These are phyloP conservation scores for Arvicanthis niloticus DNA, from an alignment of 2,113 vertebrate genomes.

Conservation along the genomic window DNA sequence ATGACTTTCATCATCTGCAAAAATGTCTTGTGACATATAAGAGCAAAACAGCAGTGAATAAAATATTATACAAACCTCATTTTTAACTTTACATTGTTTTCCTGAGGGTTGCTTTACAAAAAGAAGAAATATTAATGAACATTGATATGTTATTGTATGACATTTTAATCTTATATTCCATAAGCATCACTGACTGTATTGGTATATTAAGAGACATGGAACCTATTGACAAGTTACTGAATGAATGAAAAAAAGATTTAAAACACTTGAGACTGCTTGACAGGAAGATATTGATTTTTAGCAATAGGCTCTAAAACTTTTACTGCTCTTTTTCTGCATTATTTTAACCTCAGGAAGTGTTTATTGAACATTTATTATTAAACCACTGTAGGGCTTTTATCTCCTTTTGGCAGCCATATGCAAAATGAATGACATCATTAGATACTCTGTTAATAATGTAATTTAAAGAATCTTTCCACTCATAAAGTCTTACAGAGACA, in stretches of 20 bases:
- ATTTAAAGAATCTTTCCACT: neutral
- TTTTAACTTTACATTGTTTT: neutral
- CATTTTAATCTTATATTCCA: neutral
- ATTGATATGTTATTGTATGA: neutral
- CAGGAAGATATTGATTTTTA: neutral
- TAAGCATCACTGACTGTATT: neutral
- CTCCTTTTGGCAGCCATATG: neutral
- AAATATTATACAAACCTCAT: neutral
- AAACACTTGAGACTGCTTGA: neutral
- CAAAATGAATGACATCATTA: neutral
- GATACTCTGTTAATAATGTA: neutral
- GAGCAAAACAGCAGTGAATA: neutral
- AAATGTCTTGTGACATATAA: neutral
- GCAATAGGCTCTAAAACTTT: neutral
- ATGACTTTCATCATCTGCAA: neutral
- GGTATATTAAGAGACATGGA: neutral
- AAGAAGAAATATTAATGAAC: neutral
- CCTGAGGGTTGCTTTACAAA: neutral
- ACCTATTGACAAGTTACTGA: neutral
- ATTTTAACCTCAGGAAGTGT: constrained; percentile 1
- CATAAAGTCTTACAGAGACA: neutral
- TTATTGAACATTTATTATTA: neutral
- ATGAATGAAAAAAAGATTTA: neutral
- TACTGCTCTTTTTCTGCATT: neutral
- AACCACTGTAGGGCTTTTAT: neutral